Evolutionary conservation across 2,113 vertebrate species (phyloP), one percentile per base, ranked within the genome.

Genomic region (Thunnus maccoyii): DNA sequence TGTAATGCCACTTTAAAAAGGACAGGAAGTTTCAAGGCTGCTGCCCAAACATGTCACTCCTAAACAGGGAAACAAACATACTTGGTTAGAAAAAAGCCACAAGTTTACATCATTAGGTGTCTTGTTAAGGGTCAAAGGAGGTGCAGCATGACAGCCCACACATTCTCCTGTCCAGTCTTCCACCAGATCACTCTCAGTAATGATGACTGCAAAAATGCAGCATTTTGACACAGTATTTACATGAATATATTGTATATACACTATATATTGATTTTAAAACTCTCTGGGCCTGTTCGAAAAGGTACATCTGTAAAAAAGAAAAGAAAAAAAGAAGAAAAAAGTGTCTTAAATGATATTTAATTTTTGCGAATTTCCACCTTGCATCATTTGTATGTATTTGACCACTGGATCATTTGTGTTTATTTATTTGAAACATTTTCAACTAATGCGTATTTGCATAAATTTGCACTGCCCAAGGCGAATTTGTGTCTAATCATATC

Each of bases 171-270:
- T 70, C 46, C 32, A 54, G 41, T 67, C 63, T 47, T 66, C 46
- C 46, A 66, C 63, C 46, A 78, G 14, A 67, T 41, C 7, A n/a
- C 51, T 70, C 30, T 76, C 57, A 46, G 5, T 76, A 36, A 85
- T 52, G 51, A 57, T 76, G 15, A 63, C 11, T 54, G 20, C 47
- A 71, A 44, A 25, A 55, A 27, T 18, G 46, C 36, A 67, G 36
- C 6, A 18, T 55, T 72, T 15, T 27, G 7, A 36, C 4, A 58
- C 2, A n/a, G n/a, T 50, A 16, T 50, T 0, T 20, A 11, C 32
- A 47, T 17, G 3, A 36, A 36, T 36, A 36, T 36, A 41, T 9
- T 41, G 36, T 41, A 41, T 41, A 41, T 41, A 8, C 32, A 36
- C 8, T 36, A 36, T 36, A 8, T 36, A 36, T 36, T 36, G 5